Evolutionary conservation across 64 coral and sea anemone genomes (phyloP), one percentile per base, ranked within the genome.

Genomic region (Stichodactyla mertensii): DNA sequence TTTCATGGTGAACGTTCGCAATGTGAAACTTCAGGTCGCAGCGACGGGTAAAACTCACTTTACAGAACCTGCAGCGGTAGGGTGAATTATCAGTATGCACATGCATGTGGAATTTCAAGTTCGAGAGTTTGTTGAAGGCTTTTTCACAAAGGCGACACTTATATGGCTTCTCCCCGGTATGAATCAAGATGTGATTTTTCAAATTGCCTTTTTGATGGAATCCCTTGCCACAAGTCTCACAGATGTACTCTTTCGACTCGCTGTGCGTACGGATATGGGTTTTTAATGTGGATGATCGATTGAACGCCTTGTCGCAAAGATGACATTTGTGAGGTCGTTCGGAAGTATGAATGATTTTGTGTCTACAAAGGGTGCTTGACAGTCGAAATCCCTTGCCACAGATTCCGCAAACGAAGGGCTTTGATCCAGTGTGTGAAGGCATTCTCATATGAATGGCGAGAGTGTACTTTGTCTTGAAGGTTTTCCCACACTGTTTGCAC

Each of bases 381-480:
- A 92, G 61, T 9, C 90, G 90, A 61, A 92, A 92, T 27, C 90
- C 90, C 52, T 92, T 92, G 1, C 90, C 90, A 55, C 90, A 92
- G 0, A 86, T 83, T 56, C 86, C 80, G 51, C 90, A 92, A 18
- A 92, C 90, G 71, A 92, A 92, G 2, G 90, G 90, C 16, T 85
- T 67, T 6, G 90, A 62, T 11, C 62, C 61, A 11, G 90, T 92
- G 16, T 92, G 90, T 85, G 79, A 87, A 10, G 90, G 90, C 90
- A 92, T 92, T 77, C 86, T 92, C 15, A 92, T 79, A 27, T 92
- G 90, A 71, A 92, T 92, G 3, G 90, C 90, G 10, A 92, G 14
- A 22, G 90, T 92, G 79, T 92, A 92, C 86, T 92, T 92, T 55
- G 90, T 92, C 61, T 92, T 92, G 27, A 92, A 92, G 79, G 80